phyloP scores from a whole-genome alignment of 2,113 vertebrate genomes.

The Coptodon rendalli region DNA sequence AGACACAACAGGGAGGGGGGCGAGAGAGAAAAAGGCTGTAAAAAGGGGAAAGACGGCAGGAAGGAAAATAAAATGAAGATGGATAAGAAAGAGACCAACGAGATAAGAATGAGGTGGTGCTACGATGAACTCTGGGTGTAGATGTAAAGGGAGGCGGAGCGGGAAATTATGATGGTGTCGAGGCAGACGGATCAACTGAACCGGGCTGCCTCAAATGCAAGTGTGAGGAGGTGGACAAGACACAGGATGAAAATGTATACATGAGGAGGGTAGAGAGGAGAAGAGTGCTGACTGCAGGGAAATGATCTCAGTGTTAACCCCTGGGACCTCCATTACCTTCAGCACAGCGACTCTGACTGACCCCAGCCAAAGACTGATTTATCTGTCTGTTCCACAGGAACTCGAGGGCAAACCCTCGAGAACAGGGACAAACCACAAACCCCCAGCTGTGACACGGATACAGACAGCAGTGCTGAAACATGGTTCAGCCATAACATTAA shows the following conservation, averaged over 20 bases:
- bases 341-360: not conserved
- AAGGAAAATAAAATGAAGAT: not conserved
- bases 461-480: not conserved
- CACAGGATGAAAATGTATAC: not conserved
- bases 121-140: not conserved
- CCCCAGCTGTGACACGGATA: not conserved
- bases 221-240: not conserved
- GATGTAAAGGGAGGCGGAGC: not conserved
- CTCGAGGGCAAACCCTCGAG: not conserved
- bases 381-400: conserved; percentile 8
- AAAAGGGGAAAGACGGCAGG: not conserved
- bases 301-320: conserved; percentile 34
- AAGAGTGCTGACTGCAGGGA: conserved; percentile 8
- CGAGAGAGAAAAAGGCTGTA: not conserved
- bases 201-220: not conserved
- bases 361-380: not conserved
- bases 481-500: not conserved
- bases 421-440: not conserved
- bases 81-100: not conserved
- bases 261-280: not conserved
- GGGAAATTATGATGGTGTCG: not conserved
- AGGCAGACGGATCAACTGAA: not conserved
- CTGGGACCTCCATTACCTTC: conserved; percentile 33
- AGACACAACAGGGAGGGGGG: not conserved
- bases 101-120: not conserved